Evolutionary conservation across 2,888 invertebrate species (phyloP), one percentile per base, ranked within the genome.

Genomic region (Clivina fossor): DNA sequence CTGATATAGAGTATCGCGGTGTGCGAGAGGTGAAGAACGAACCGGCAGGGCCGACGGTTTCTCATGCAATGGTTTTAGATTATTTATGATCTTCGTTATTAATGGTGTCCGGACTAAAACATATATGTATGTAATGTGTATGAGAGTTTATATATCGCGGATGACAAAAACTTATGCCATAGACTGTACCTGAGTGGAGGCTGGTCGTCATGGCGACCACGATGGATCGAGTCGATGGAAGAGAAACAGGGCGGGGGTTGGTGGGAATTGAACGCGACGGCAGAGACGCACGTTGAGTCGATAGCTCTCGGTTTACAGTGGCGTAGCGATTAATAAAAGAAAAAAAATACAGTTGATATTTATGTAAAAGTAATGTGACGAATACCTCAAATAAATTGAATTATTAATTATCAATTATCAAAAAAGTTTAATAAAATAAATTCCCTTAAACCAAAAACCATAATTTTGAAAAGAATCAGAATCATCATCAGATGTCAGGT

Each of bases 31-130:
- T n/a, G 47, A 13, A 19, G 19, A 13, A 18, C 13, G 38, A 4
- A 16, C 20, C 24, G 38, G 26, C 24, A 46, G 32, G 40, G 41
- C 19, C 32, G 51, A 13, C 13, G 28, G 41, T 33, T 44, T 30
- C 40, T 32, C 51, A 50, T 40, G 40, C 11, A 43, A 33, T 24
- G 43, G 51, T 41, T 51, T 53, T 53, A 37, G 53, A 53, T 53
- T 53, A 53, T 53, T 53, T 53, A 53, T 53, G 53, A 53, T 53
- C 26, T 44, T 44, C 37, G 53, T 53, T 53, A 53, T 53, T 53
- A 53, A 53, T 53, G 53, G 44, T 53, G 44, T 44, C 53, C 53
- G 44, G 37, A 35, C 30, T 33, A n/a, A n/a, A n/a, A n/a, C n/a
- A n/a, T n/a, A n/a, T n/a, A n/a, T n/a, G n/a, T n/a, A n/a, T n/a